These are phyloP conservation scores for Dendroctonus ponderosae DNA, from an alignment of 1,140 invertebrate species.

Conservation along the genomic window DNA sequence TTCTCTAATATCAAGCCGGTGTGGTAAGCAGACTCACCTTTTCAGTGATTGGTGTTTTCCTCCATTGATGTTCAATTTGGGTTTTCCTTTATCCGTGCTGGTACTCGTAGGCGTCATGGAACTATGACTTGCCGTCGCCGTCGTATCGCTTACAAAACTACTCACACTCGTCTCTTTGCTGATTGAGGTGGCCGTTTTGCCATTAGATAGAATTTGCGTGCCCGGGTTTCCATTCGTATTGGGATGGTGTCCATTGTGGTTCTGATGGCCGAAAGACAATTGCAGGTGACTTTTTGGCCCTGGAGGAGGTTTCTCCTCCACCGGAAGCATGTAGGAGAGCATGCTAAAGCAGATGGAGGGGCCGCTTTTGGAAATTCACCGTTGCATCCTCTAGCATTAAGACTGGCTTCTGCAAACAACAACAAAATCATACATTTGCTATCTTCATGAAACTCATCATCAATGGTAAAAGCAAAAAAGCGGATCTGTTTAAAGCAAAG, in stretches of 20 bases:
- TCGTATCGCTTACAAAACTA: constrained; percentile 58
- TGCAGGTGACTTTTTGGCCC: constrained; percentile 56
- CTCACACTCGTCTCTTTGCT: constrained; percentile 59
- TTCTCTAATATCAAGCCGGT: no score
- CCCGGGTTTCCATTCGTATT: constrained; percentile 29
- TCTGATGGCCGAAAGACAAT: constrained; percentile 40
- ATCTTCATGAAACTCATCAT: no score
- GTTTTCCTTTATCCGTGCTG: constrained; percentile 56
- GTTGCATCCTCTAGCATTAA: neutral
- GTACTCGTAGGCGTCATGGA: constrained; percentile 58
- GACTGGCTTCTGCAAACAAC: no score
- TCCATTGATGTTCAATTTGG: constrained; percentile 59
- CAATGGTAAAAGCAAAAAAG: no score
- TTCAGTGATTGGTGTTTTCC: constrained; percentile 62
- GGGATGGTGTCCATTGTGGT: constrained; percentile 16
- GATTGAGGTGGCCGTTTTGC: constrained; percentile 39
- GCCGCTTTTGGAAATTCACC: neutral
- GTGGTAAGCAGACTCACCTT: constrained; percentile 52
- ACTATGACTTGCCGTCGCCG: constrained; percentile 52
- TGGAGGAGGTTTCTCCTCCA: constrained; percentile 62
- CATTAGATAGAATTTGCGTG: constrained; percentile 21
- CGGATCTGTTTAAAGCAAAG: no score
- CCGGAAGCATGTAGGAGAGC: constrained; percentile 66
- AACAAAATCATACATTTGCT: no score
- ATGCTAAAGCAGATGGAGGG: constrained; percentile 43